These are phyloP conservation scores for Myotis lucifugus DNA, from an alignment of 2,113 vertebrate species.

Conservation along the genomic window DNA sequence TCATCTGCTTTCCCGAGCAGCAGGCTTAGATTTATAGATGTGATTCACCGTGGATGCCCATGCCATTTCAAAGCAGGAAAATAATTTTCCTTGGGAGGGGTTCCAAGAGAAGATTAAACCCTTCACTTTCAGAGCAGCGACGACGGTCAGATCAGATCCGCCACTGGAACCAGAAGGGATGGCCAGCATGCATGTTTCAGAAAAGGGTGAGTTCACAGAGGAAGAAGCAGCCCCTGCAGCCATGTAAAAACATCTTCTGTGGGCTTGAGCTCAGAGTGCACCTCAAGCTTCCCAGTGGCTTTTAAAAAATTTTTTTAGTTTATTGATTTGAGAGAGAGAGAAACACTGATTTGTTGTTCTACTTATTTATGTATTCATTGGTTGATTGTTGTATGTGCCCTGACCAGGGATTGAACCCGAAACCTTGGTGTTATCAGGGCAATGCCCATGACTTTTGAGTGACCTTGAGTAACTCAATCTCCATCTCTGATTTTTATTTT, in stretches of 20 bases:
- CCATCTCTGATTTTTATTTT: conserved; percentile 22
- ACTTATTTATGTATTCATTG: not conserved
- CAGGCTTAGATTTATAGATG: conserved; percentile 75
- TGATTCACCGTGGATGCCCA: conserved; percentile 69
- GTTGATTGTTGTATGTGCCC: not conserved
- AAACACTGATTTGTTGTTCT: too few relatives aligned
- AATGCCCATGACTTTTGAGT: not conserved
- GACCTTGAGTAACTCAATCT: not conserved
- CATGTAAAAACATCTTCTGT: not conserved
- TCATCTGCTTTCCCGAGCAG: conserved; percentile 70
- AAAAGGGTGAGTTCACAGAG: not conserved
- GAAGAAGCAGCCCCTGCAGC: not conserved
- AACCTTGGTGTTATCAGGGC: not conserved
- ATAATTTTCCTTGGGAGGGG: conserved; percentile 78
- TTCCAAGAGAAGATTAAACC: conserved; percentile 80
- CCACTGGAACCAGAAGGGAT: conserved; percentile 37
- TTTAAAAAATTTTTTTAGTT: too few relatives aligned
- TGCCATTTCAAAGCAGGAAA: conserved; percentile 77
- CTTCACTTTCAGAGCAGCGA: conserved; percentile 71
- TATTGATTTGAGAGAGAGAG: too few relatives aligned
- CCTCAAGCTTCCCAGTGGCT: not conserved
- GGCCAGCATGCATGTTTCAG: conserved; percentile 24
- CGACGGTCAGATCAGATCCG: conserved; percentile 63
- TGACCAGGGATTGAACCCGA: not conserved
- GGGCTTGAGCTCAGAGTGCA: not conserved